Evolutionary conservation across 2,797 vertebrate species (phyloP).

Genomic region (Astyanax mexicanus): DNA sequence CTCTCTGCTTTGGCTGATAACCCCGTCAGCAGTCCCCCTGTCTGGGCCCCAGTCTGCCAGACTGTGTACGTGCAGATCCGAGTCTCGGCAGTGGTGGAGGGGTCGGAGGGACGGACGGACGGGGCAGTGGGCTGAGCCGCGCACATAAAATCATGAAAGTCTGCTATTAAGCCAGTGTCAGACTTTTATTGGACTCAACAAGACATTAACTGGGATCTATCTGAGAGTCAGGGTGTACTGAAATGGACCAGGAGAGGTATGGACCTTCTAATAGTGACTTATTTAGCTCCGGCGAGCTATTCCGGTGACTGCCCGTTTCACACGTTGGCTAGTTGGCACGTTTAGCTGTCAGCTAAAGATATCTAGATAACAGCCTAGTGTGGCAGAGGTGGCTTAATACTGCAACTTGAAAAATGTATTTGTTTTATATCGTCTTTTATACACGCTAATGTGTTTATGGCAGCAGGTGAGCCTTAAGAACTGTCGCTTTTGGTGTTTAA

Average conservation of each 20-base stretch:
- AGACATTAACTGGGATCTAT: not conserved
- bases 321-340: not conserved
- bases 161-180: constrained; percentile 26
- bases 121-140: not conserved
- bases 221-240: not conserved
- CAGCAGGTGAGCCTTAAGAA: too few species aligned
- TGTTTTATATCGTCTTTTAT: too few species aligned
- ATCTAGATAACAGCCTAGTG: too few species aligned
- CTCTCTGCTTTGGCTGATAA: not conserved
- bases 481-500: too few species aligned
- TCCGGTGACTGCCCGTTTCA: not conserved
- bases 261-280: not conserved
- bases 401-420: too few species aligned
- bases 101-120: constrained; percentile 18
- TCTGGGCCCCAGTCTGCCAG: constrained; percentile 10
- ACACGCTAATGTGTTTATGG: too few species aligned
- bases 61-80: constrained; percentile 60
- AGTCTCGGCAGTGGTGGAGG: constrained; percentile 38
- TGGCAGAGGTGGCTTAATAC: too few species aligned
- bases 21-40: constrained; percentile 1
- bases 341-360: not conserved
- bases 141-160: constrained; percentile 2
- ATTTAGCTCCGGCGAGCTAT: too few species aligned
- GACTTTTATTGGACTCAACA: not conserved
- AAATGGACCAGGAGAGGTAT: constrained; percentile 43